phyloP scores from a whole-genome alignment of 2,113 vertebrate species.

The Vombatus ursinus region DNA sequence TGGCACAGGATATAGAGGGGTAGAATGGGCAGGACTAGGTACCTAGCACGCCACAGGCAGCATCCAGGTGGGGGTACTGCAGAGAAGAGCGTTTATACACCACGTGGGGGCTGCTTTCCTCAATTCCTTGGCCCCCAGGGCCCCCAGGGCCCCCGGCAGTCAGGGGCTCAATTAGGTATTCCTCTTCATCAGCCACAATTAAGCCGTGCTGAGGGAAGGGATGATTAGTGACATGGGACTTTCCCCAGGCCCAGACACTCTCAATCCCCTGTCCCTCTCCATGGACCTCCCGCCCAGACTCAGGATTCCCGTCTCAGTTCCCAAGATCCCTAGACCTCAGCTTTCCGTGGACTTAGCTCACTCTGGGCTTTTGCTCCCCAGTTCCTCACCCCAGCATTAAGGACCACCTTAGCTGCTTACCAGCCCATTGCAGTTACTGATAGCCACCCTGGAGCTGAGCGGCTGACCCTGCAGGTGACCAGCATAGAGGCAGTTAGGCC shows the following conservation, averaged over 20 bases:
- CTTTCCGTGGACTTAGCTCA: neutral
- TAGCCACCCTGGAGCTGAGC: conserved; percentile 92
- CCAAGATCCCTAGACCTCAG: neutral
- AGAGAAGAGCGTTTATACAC: conserved; percentile 98
- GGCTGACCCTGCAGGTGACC: conserved; percentile 95
- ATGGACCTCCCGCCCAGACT: neutral
- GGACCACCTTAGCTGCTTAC: conserved; percentile 83
- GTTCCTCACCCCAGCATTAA: neutral
- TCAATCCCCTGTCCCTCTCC: neutral
- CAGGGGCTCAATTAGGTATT: conserved; percentile 98
- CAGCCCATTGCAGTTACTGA: conserved; percentile 99
- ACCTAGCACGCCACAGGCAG: conserved; percentile 97
- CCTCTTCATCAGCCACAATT: conserved; percentile 95
- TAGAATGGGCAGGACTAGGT: conserved; percentile 25
- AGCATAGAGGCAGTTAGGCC: conserved; percentile 92
- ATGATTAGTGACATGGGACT: neutral
- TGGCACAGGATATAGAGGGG: neutral
- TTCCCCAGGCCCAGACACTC: neutral
- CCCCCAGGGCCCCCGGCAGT: conserved; percentile 86
- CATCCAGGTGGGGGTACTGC: conserved; percentile 95
- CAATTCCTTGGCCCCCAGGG: conserved; percentile 81
- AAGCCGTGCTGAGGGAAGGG: conserved; percentile 90
- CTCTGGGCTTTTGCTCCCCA: neutral
- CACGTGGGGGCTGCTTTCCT: conserved; percentile 94
- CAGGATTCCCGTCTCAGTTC: neutral